phyloP scores from a whole-genome alignment of 2,113 vertebrate genomes.

The Scomber scombrus region DNA sequence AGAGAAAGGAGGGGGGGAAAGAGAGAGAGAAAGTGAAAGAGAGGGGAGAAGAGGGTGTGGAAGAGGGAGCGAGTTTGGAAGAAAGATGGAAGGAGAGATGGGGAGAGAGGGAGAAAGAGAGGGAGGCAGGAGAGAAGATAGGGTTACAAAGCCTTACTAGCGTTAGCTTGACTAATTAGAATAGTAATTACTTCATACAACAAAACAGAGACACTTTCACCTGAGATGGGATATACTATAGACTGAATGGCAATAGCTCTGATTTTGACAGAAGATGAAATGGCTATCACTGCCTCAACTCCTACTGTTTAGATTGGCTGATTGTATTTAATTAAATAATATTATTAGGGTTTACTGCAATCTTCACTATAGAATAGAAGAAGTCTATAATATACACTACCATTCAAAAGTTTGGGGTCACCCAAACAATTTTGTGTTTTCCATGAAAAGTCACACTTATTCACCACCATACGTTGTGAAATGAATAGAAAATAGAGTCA shows the following conservation, averaged over 20 bases:
- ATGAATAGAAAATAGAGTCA: too few species aligned
- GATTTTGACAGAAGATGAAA: background rate
- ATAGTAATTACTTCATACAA: conserved; percentile 50
- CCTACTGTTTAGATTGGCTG: background rate
- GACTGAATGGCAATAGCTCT: background rate
- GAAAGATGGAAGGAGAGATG: conserved; percentile 42
- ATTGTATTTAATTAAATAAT: background rate
- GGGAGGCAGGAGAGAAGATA: conserved; percentile 32
- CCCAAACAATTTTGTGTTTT: too few species aligned
- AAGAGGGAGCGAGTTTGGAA: conserved; percentile 50
- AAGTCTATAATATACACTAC: too few species aligned
- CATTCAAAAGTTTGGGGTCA: too few species aligned
- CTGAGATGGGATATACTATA: conserved; percentile 3
- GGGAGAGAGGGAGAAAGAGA: conserved; percentile 28
- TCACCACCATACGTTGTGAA: too few species aligned
- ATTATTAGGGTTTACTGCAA: too few species aligned
- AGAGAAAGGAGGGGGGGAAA: conserved; percentile 42
- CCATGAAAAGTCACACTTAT: too few species aligned
- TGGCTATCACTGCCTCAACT: background rate
- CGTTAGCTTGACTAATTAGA: conserved; percentile 57
- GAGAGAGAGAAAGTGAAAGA: conserved; percentile 45
- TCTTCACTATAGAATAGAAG: too few species aligned
- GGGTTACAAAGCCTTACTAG: conserved; percentile 55
- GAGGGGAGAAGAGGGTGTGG: conserved; percentile 10
- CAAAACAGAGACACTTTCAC: conserved; percentile 29